Percentiles rank a stretch among this genome's conserved stretches.
Evolutionary conservation across 1,140 invertebrate species (phyloP).

Genomic region (Drosophila baimaii): DNA sequence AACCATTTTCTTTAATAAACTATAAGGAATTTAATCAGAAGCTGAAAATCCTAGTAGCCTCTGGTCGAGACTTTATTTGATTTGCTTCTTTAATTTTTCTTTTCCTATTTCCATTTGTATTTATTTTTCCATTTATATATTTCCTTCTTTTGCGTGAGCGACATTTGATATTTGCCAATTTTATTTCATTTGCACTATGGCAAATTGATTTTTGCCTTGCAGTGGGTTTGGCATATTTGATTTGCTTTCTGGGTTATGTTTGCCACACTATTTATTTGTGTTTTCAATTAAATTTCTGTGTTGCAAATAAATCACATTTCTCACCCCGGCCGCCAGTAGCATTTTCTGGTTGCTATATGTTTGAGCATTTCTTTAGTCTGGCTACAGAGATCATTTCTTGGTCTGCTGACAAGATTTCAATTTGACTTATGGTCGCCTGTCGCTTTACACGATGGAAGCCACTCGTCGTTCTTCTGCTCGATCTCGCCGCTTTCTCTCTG

Average conservation of each 20-base stretch:
- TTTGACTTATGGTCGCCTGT: slow-evolving; percentile 61
- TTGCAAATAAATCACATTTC: slow-evolving; percentile 47
- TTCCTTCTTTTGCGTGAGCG: neutral
- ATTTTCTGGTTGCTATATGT: slow-evolving; percentile 15
- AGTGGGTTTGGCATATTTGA: slow-evolving; percentile 29
- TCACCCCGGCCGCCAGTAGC: neutral
- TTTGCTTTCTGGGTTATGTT: slow-evolving; percentile 25
- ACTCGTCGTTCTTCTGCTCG: slow-evolving; percentile 29
- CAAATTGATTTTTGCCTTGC: slow-evolving; percentile 45
- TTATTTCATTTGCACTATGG: slow-evolving; percentile 17
- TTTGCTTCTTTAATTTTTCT: slow-evolving; percentile 8
- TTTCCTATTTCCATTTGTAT: neutral
- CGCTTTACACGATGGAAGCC: slow-evolving; percentile 43
- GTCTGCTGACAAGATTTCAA: slow-evolving; percentile 71
- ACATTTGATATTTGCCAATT: slow-evolving; percentile 18
- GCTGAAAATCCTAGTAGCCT: neutral
- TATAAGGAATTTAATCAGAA: slow-evolving; percentile 8
- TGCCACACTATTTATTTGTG: slow-evolving; percentile 56
- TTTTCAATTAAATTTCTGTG: slow-evolving; percentile 58
- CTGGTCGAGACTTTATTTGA: slow-evolving; percentile 6
- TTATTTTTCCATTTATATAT: slow-evolving; percentile 1
- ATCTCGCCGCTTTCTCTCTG: neutral
- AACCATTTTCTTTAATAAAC: neutral
- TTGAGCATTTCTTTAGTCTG: slow-evolving; percentile 9
- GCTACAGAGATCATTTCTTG: slow-evolving; percentile 61